A percentile compares a stretch with the other conserved stretches of the same genome.
Conservation (phyloP, 2,888 invertebrate genomes). For the Macrophya annulata region DNA sequence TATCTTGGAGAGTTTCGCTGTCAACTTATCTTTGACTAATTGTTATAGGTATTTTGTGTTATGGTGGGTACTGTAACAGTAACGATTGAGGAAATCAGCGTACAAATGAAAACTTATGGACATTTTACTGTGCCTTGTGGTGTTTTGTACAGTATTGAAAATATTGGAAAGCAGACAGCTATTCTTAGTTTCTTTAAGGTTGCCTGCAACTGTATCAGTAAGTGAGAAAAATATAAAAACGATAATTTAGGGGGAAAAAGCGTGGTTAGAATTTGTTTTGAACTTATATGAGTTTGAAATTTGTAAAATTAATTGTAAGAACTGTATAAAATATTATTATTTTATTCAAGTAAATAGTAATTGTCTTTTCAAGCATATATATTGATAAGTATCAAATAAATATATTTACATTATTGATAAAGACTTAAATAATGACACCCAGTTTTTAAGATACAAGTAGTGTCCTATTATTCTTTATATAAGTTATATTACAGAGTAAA, state of each 20-base stretch:
- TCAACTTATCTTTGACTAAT: neutral
- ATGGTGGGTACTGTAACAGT: constrained; percentile 33
- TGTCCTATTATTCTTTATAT: neutral
- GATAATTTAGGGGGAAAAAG: neutral
- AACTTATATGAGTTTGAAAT: neutral
- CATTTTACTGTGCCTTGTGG: constrained; percentile 47
- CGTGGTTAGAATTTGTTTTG: neutral
- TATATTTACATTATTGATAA: no score
- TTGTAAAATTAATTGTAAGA: neutral
- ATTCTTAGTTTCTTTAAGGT: constrained; percentile 29
- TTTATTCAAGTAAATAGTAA: neutral
- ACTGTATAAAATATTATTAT: neutral
- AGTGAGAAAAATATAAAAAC: neutral
- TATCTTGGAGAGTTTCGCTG: neutral
- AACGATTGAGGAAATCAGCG: neutral
- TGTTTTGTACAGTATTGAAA: constrained; percentile 20
- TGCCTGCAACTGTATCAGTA: neutral
- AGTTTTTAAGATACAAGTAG: no score
- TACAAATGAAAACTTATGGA: constrained; percentile 14
- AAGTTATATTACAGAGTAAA: neutral
- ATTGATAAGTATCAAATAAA: no score
- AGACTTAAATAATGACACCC: no score
- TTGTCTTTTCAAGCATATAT: no score
- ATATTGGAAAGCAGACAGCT: neutral
- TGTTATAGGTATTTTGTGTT: constrained; percentile 34